Percentiles rank a stretch among this genome's conserved stretches.
These are phyloP conservation scores for Habrosyne pyritoides DNA, from an alignment of 2,888 invertebrate genomes.

Conservation along the genomic window DNA sequence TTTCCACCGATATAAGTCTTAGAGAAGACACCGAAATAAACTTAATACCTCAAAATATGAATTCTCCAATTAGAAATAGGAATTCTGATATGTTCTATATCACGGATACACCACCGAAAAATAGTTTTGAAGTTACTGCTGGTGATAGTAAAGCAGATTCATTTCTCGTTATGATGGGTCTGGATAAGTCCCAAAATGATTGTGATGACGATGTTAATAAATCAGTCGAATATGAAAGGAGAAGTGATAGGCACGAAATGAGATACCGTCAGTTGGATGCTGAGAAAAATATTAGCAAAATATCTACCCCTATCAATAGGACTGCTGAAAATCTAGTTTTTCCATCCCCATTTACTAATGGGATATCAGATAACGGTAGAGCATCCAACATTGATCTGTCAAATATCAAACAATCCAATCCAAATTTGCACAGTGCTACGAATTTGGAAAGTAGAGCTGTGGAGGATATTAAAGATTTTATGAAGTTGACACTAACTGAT, in stretches of 20 bases:
- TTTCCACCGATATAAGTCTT: constrained; percentile 68
- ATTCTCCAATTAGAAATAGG: constrained; percentile 54
- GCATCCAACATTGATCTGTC: constrained; percentile 44
- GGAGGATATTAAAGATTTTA: constrained; percentile 73
- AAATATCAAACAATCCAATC: constrained; percentile 40
- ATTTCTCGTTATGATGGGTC: constrained; percentile 72
- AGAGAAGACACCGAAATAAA: constrained; percentile 64
- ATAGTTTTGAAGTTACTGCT: constrained; percentile 42
- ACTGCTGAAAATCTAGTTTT: constrained; percentile 55
- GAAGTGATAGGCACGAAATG: constrained; percentile 55
- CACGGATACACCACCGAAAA: constrained; percentile 66
- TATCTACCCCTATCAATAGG: constrained; percentile 69
- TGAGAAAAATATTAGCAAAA: constrained; percentile 67
- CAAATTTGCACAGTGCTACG: constrained; percentile 25
- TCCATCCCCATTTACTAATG: constrained; percentile 63
- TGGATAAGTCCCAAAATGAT: constrained; percentile 65
- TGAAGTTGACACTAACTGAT: constrained; percentile 65
- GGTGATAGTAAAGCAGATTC: constrained; percentile 67
- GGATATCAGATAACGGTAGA: constrained; percentile 50
- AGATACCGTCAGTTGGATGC: constrained; percentile 54
- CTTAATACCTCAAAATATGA: constrained; percentile 45
- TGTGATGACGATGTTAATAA: constrained; percentile 57
- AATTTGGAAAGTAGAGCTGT: constrained; percentile 48
- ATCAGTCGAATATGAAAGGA: constrained; percentile 55
- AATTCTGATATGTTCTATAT: constrained; percentile 70